Conservation (phyloP, 2,888 invertebrate species). For the Chymomyza caudatula region DNA sequence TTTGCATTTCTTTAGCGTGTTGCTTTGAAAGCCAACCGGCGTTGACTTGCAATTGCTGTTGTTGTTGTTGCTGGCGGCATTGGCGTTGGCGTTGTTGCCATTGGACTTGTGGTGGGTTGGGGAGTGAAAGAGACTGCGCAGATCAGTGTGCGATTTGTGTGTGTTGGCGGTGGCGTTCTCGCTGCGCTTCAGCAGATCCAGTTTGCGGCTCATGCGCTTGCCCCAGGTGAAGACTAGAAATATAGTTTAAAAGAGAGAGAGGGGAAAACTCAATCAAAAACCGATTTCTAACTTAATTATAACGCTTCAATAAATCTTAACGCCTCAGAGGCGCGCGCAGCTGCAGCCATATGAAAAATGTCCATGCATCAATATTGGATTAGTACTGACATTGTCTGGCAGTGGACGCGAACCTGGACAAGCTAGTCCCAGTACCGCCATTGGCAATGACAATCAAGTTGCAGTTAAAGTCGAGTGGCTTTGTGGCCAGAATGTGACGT, state of each 20-base stretch:
- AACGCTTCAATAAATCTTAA: slow-evolving; percentile 69
- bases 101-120: slow-evolving; percentile 55
- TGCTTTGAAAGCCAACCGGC: slow-evolving; percentile 49
- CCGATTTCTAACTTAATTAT: slow-evolving; percentile 56
- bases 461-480: background rate
- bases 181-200: slow-evolving; percentile 85
- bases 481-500: background rate
- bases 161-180: slow-evolving; percentile 75
- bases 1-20: slow-evolving; percentile 80
- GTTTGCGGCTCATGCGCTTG: slow-evolving; percentile 87
- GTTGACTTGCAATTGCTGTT: slow-evolving; percentile 21
- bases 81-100: slow-evolving; percentile 48
- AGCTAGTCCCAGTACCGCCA: slow-evolving; percentile 15
- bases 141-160: slow-evolving; percentile 79
- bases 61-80: slow-evolving; percentile 55
- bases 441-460: slow-evolving; percentile 21
- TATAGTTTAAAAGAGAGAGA: background rate
- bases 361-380: slow-evolving; percentile 57
- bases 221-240: slow-evolving; percentile 85
- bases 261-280: slow-evolving; percentile 41
- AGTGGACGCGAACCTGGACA: background rate
- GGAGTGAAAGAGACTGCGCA: slow-evolving; percentile 78
- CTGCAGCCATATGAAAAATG: slow-evolving; percentile 45
- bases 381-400: slow-evolving; percentile 21
- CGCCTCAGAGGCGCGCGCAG: slow-evolving; percentile 52